Conservation (phyloP, 2,888 invertebrate species). For the Andrena dorsata region DNA sequence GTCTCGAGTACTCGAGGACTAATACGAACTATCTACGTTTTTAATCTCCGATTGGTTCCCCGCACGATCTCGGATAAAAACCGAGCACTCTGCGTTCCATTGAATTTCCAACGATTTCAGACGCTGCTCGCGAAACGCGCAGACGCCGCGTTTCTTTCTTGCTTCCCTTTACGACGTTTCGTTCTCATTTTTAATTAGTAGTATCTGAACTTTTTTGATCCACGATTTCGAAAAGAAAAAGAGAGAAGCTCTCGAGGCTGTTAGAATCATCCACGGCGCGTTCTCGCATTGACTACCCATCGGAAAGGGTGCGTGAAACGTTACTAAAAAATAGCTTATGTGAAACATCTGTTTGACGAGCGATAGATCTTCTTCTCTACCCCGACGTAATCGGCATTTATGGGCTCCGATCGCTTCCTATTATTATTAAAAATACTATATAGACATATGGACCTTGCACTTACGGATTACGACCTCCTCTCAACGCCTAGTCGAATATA, state of each 20-base stretch:
- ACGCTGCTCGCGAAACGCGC: constrained; percentile 23
- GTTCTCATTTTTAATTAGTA: not conserved
- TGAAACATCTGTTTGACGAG: constrained; percentile 48
- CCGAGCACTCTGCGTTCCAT: not conserved
- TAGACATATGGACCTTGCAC: constrained; percentile 58
- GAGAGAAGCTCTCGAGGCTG: constrained; percentile 11
- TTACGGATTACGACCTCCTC: constrained; percentile 50
- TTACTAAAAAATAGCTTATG: constrained; percentile 63
- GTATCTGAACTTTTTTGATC: constrained; percentile 14
- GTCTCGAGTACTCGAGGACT: not conserved
- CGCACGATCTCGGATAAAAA: not conserved
- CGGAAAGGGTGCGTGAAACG: constrained; percentile 63
- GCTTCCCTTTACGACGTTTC: not conserved
- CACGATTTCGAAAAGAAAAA: constrained; percentile 36
- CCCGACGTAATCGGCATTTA: constrained; percentile 50
- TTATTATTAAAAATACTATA: constrained; percentile 61
- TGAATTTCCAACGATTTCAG: constrained; percentile 2
- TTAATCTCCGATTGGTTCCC: not conserved
- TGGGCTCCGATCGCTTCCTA: constrained; percentile 45
- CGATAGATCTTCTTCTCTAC: constrained; percentile 43
- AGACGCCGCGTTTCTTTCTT: constrained; percentile 7
- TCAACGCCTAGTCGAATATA: constrained; percentile 27
- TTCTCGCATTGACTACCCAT: constrained; percentile 72
- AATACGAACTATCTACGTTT: not conserved
- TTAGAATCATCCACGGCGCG: constrained; percentile 37